Evolutionary conservation across 2,797 vertebrate genomes (phyloP), one percentile per base, ranked within the genome.

Genomic region (Sibirionetta formosa): DNA sequence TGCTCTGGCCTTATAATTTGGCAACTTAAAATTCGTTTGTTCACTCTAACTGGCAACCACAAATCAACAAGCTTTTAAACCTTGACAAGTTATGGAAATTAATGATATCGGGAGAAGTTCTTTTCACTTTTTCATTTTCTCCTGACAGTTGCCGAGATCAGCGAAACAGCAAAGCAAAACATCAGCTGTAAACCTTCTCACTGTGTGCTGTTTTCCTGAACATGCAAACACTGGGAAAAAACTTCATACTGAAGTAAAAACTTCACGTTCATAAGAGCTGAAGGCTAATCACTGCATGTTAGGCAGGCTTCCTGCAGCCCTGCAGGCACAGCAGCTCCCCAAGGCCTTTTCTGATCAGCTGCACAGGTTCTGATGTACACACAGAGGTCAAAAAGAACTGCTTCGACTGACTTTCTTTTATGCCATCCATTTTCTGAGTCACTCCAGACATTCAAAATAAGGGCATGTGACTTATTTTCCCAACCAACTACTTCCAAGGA

Each of bases 401-500:
- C 50, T 75, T 20, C 50, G 24, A 88, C 29, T 88, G 54, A 76
- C 35, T 40, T 83, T 79, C 68, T 75, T 44, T 56, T 46, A 8
- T 3, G 63, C 29, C 85, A 48, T 40, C 26, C 6, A 44, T 70
- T 86, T 87, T 78, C 68, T 70, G 35, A 88, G 88, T 90, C 71
- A 79, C 51, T 31, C 24, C 58, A 78, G 66, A 65, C 51, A 65
- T 29, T 38, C 70, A 83, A 84, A 94, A 86, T 17, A 69, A 50
- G 54, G 79, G 71, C 82, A 82, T 24, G 33, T 81, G 85, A 96
- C 63, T 89, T 78, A n/a, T 63, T 91, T 97, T 88, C 51, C 80
- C 91, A 72, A 93, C 53, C 57, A 83, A 89, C 68, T 64, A 75
- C 82, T 91, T 79, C 40, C 80, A 79, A 82, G 77, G 76, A 83